Percentiles rank a stretch among this genome's conserved stretches.
These are phyloP conservation scores for Glossosoma conforme DNA, from an alignment of 1,140 invertebrate genomes.

Conservation along the genomic window DNA sequence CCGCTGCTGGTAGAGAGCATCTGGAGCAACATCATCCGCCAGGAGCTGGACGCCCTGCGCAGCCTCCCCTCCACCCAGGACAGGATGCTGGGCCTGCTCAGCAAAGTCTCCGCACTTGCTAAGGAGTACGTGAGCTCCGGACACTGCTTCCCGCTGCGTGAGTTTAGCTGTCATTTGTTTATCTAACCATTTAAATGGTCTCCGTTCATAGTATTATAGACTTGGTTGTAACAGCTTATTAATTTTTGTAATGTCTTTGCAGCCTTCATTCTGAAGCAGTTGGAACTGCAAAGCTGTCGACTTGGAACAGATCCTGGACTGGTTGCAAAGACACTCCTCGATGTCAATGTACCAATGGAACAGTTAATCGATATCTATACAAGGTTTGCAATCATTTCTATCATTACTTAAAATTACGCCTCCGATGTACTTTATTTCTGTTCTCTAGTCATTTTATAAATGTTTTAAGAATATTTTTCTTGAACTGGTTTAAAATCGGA, in stretches of 20 bases:
- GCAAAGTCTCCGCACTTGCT: constrained; percentile 68
- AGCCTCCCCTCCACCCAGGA: constrained; percentile 51
- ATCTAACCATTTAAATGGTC: neutral
- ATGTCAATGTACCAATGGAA: constrained; percentile 65
- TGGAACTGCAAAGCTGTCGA: constrained; percentile 70
- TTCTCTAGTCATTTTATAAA: neutral
- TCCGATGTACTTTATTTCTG: neutral
- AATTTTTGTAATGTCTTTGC: constrained; percentile 34
- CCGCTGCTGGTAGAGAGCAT: constrained; percentile 70
- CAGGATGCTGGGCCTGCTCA: constrained; percentile 61
- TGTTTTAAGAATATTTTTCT: constrained; percentile 12
- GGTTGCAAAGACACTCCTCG: constrained; percentile 63
- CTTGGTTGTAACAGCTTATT: too few relatives aligned
- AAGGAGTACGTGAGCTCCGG: constrained; percentile 67
- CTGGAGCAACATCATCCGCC: constrained; percentile 70
- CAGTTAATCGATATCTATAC: constrained; percentile 70
- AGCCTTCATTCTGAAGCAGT: constrained; percentile 68
- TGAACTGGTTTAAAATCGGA: too few relatives aligned
- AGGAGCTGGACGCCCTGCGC: constrained; percentile 43
- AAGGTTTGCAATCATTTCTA: constrained; percentile 44
- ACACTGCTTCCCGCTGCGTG: constrained; percentile 70
- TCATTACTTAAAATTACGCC: constrained; percentile 11
- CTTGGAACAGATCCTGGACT: constrained; percentile 60
- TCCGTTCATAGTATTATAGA: too few relatives aligned
- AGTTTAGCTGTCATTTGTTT: constrained; percentile 29